phyloP scores from a whole-genome alignment of 37 sponge, comb jelly and placozoan genomes.

The Hormiphora californensis region DNA sequence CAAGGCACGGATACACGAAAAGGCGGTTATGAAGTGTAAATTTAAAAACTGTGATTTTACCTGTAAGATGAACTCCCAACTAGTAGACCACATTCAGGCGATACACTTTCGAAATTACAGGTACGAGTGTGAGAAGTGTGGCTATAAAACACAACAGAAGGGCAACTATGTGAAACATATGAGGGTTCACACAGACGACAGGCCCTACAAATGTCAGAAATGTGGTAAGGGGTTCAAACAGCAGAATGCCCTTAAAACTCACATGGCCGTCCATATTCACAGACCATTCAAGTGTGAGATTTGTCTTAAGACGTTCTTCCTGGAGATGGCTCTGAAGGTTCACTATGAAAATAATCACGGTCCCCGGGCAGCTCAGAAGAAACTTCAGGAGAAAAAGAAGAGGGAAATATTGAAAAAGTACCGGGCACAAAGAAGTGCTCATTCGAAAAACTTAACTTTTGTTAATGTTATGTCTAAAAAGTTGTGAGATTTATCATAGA shows the following conservation, averaged over 20 bases:
- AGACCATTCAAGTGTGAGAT: constrained; percentile 39
- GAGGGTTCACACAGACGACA: constrained; percentile 9
- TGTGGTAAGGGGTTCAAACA: constrained; percentile 57
- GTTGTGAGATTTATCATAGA: background rate
- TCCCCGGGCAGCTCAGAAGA: constrained; percentile 44
- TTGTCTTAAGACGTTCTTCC: constrained; percentile 24
- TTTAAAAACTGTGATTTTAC: constrained; percentile 26
- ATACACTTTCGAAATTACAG: constrained; percentile 31
- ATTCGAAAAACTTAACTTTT: constrained; percentile 27
- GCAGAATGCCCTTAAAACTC: constrained; percentile 26
- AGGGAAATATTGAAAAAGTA: constrained; percentile 26
- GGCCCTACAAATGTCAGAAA: constrained; percentile 20
- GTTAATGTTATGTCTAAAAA: constrained; percentile 31
- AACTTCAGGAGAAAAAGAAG: constrained; percentile 1
- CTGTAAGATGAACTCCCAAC: constrained; percentile 17
- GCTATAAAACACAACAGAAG: constrained; percentile 30
- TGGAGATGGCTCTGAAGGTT: constrained; percentile 8
- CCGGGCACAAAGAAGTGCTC: constrained; percentile 21
- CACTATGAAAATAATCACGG: constrained; percentile 52
- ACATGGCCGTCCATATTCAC: background rate
- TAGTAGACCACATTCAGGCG: constrained; percentile 42
- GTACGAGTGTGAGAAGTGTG: constrained; percentile 47
- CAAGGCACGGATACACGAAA: background rate
- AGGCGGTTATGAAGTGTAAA: background rate
- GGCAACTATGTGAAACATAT: constrained; percentile 38